Evolutionary conservation across 2,888 invertebrate species (phyloP).

Genomic region (Perithous albicinctus): DNA sequence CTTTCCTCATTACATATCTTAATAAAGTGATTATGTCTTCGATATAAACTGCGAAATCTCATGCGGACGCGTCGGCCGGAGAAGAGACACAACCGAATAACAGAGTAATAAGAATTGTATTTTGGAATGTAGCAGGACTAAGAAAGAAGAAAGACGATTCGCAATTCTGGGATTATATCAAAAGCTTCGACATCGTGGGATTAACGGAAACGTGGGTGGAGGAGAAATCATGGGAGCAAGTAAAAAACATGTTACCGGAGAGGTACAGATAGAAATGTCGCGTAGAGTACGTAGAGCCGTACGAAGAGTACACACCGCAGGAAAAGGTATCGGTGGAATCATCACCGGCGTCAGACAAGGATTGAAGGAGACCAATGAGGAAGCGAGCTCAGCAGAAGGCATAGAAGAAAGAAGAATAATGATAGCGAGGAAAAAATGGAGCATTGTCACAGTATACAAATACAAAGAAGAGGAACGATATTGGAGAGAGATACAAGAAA

Average conservation of each 20-base stretch:
- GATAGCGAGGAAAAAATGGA: too few species aligned
- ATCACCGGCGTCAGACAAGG: background rate
- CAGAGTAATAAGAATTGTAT: background rate
- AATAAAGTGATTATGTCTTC: too few species aligned
- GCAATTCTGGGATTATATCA: background rate
- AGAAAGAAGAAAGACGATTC: background rate
- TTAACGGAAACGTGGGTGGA: conserved; percentile 7
- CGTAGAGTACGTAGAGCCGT: background rate
- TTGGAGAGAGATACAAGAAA: too few species aligned
- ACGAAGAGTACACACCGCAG: background rate
- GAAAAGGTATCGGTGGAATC: too few species aligned
- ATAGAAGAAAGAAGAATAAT: too few species aligned
- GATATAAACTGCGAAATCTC: background rate
- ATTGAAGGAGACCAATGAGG: background rate
- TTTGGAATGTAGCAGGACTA: background rate
- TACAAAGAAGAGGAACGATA: too few species aligned
- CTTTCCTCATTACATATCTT: too few species aligned
- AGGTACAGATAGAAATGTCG: background rate
- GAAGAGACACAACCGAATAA: background rate
- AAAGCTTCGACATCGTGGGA: background rate
- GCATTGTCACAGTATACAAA: too few species aligned
- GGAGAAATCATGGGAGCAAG: background rate
- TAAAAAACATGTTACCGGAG: background rate
- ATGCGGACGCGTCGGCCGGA: background rate
- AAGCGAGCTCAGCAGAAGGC: too few species aligned